Base-by-base conservation (phyloP, 1,140 invertebrate species). In the Pseudomyrmex sp. region DNA sequence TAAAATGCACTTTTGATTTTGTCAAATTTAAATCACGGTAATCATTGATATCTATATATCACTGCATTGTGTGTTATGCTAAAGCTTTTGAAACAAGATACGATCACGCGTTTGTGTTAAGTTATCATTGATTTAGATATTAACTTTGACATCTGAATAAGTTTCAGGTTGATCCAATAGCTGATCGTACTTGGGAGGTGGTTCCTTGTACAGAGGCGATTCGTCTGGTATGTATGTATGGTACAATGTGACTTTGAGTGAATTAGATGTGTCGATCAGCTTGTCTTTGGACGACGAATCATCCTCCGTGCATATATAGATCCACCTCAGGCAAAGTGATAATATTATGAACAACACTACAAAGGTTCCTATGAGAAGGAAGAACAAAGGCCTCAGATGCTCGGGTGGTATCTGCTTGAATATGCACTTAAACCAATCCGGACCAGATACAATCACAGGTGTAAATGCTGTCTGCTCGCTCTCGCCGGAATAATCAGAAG, bases 351-450 rank as follows among this genome's bases (percentile, higher is more conserved):
- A 93, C 18, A 95, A 82, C 13, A 94, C 93, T 65, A 94, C 93
- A 50, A 93, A 87, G 8, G 54, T 8, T 76, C 94, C 91, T 50
- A 95, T 93, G 26, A 48, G 93, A 84, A 18, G 92, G 94, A 35
- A 96, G 86, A 58, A 95, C 35, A 35, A 35, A 35, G 35, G 35
- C 35, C 35, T 35, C 35, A 35, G 35, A 35, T 35, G 35, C 35
- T 35, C 35, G 5, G 35, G 35, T 35, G 35, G 35, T 7, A 15
- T 23, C 59, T 95, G 95, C 48, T 92, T 92, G 2, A 95, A 95
- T 52, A 95, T 93, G 86, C 95, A 96, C 7, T 94, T 93, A 85
- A 96, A 87, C 95, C 35, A 95, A 95, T 89, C 95, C 94, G 1
- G 90, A 89, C 50, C 50, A 52, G 50, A 52, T 7, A 35, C 35